Conservation (phyloP, 92 coral and sea anemone genomes). For the Bergia puertoricense region DNA sequence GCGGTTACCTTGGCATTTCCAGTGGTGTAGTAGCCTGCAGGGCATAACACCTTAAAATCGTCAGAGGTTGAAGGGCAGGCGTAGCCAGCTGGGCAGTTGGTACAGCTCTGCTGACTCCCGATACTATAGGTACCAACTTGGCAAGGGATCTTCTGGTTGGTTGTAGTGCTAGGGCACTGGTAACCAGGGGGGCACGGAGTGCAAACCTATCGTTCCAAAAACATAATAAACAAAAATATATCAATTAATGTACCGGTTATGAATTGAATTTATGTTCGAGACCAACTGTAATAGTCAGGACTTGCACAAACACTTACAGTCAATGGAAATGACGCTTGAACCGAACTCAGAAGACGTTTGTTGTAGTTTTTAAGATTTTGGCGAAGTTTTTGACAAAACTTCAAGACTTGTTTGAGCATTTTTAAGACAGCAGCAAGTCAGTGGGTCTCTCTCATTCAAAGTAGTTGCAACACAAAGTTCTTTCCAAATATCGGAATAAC, state of each 20-base stretch:
- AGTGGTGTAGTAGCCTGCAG: conserved; percentile 83
- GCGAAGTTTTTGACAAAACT: too few species aligned
- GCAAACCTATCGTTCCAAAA: conserved; percentile 54
- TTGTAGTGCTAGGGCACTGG: conserved; percentile 73
- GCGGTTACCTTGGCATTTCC: conserved; percentile 69
- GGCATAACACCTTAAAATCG: conserved; percentile 82
- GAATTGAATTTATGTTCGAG: not conserved
- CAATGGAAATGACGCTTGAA: too few species aligned
- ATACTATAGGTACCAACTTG: conserved; percentile 85
- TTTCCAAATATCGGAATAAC: too few species aligned
- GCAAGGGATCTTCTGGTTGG: conserved; percentile 56
- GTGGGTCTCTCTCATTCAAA: too few species aligned
- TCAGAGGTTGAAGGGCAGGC: conserved; percentile 94
- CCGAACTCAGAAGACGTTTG: too few species aligned
- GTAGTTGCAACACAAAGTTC: too few species aligned
- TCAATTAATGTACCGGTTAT: not conserved
- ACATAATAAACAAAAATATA: not conserved
- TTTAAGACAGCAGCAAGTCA: too few species aligned
- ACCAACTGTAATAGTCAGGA: not conserved
- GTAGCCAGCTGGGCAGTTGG: conserved; percentile 94
- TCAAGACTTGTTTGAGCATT: too few species aligned
- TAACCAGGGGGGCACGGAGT: conserved; percentile 89
- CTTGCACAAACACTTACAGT: not conserved
- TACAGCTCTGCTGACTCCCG: conserved; percentile 87
- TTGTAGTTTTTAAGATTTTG: too few species aligned